Conservation (phyloP, 64 coral and sea anemone species). For the Montipora sp. region DNA sequence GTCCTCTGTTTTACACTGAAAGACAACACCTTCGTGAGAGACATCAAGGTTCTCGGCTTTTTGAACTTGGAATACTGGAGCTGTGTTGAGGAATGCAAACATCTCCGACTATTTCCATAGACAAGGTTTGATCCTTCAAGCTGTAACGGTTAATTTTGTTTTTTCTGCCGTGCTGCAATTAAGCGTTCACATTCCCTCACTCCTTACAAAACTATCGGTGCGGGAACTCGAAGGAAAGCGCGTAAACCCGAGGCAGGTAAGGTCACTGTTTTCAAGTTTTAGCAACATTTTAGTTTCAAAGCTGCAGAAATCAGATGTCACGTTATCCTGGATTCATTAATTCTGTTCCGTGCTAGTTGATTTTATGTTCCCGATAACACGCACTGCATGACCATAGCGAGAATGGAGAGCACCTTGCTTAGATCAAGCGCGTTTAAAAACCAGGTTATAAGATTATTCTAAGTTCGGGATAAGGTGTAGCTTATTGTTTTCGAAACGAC, state of each 20-base stretch:
- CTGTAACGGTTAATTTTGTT: not conserved
- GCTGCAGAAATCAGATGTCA: too few relatives aligned
- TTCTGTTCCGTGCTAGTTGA: not conserved
- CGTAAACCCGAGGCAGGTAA: too few relatives aligned
- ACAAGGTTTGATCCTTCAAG: conserved; percentile 3
- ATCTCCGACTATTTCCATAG: not conserved
- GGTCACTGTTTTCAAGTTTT: too few relatives aligned
- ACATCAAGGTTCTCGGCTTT: not conserved
- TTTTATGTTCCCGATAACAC: conserved; percentile 4
- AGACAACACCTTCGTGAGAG: not conserved
- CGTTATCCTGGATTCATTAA: too few relatives aligned
- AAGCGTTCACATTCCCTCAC: not conserved
- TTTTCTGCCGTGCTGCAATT: not conserved
- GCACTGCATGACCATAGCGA: not conserved
- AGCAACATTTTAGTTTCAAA: too few relatives aligned
- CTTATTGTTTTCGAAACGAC: not conserved
- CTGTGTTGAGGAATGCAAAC: not conserved
- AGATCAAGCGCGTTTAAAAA: conserved; percentile 5
- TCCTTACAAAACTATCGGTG: not conserved
- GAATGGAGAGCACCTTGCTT: not conserved
- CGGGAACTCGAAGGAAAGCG: not conserved
- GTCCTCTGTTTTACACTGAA: not conserved
- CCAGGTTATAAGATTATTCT: too few relatives aligned
- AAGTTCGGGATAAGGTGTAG: too few relatives aligned
- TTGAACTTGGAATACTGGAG: not conserved